These are phyloP conservation scores for Parelbella ahira DNA, from an alignment of 2,888 invertebrate species.

Conservation along the genomic window DNA sequence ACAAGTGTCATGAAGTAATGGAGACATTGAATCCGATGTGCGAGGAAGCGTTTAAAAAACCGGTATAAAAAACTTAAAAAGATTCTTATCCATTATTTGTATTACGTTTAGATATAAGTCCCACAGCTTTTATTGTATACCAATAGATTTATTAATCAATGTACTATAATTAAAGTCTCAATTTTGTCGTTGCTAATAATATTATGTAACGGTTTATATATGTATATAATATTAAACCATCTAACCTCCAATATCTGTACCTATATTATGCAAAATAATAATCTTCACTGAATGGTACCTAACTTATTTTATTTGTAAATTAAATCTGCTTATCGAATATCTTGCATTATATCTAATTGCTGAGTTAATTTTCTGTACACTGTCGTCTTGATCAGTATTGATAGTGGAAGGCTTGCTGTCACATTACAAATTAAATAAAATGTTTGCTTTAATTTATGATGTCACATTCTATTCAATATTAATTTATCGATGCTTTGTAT, in stretches of 20 bases:
- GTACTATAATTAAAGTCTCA: constrained; percentile 26
- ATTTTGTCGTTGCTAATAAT: constrained; percentile 9
- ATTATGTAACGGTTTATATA: constrained; percentile 14
- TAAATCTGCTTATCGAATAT: no score
- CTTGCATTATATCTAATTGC: no score
- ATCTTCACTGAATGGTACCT: no score
- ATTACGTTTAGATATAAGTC: constrained; percentile 35
- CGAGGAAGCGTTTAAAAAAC: constrained; percentile 7
- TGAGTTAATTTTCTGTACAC: constrained; percentile 2
- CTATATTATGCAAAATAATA: not conserved
- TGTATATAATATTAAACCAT: constrained; percentile 14
- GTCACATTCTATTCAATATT: no score
- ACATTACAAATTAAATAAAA: no score
- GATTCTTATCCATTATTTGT: constrained; percentile 24
- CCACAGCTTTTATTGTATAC: constrained; percentile 48
- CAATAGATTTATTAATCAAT: constrained; percentile 37
- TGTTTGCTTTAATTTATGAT: no score
- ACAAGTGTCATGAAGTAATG: constrained; percentile 11
- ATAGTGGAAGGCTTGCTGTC: no score
- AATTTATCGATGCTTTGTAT: no score
- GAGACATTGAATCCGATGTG: constrained; percentile 10
- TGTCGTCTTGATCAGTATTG: constrained; percentile 10
- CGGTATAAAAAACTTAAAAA: constrained; percentile 25
- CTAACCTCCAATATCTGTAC: not conserved
- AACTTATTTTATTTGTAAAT: no score